Evolutionary conservation across 1,140 invertebrate genomes (phyloP).

Genomic region (Bombus difficillimus): DNA sequence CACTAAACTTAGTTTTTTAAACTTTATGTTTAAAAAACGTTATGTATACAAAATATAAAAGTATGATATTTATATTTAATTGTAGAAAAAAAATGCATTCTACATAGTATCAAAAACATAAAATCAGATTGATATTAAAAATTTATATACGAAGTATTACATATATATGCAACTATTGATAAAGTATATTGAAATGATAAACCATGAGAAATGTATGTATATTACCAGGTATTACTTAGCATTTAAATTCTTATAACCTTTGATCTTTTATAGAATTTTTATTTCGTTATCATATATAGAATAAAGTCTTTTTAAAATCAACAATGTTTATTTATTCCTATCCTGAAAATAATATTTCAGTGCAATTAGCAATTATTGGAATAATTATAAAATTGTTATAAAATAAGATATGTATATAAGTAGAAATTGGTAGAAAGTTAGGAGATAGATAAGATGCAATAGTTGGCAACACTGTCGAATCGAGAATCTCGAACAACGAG

Average conservation of each 20-base stretch:
- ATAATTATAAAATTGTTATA: not conserved
- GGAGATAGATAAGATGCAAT: not conserved
- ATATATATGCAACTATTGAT: not conserved
- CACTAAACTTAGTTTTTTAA: no score
- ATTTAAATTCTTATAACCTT: conserved; percentile 16
- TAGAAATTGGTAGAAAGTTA: not conserved
- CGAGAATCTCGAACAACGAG: conserved; percentile 60
- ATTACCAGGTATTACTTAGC: not conserved
- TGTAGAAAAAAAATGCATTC: not conserved
- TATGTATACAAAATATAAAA: not conserved
- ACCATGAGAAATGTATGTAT: conserved; percentile 1
- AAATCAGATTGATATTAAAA: not conserved
- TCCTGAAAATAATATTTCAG: no score
- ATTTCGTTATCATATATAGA: no score
- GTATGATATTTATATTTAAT: not conserved
- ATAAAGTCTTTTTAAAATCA: not conserved
- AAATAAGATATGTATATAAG: not conserved
- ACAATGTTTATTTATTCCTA: not conserved
- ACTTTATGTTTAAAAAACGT: not conserved
- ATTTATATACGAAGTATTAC: not conserved
- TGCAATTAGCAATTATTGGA: not conserved
- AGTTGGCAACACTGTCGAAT: conserved; percentile 57
- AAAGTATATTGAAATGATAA: conserved; percentile 9
- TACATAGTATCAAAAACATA: not conserved
- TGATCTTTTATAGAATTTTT: not conserved